Evolutionary conservation across 2,113 vertebrate genomes (phyloP).

Genomic region (Megaceryle maxima): DNA sequence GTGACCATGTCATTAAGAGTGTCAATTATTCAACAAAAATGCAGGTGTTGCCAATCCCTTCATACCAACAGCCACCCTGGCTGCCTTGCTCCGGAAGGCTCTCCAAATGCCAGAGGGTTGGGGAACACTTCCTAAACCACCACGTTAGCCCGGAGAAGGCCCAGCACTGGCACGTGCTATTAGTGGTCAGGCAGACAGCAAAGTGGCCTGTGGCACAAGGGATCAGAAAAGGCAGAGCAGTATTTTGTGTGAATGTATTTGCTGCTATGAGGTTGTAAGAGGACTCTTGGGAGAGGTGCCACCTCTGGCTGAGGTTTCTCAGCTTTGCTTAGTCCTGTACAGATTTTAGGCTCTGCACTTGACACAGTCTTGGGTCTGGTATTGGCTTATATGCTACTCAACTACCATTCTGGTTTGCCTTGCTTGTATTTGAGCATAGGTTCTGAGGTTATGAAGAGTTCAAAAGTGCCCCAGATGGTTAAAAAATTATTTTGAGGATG

Average conservation of each 20-base stretch:
- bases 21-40: rapidly evolving
- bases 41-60: neutral
- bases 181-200: neutral
- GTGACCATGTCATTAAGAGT: rapidly evolving
- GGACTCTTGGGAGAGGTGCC: neutral
- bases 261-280: neutral
- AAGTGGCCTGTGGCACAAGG: neutral
- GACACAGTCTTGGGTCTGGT: neutral
- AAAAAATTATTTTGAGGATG: constrained; percentile 1
- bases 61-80: rapidly evolving
- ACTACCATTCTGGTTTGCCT: neutral
- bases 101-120: neutral
- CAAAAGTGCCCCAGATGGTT: neutral
- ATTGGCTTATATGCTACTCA: neutral
- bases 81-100: neutral
- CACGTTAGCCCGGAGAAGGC: rapidly evolving
- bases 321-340: neutral
- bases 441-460: neutral
- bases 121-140: neutral
- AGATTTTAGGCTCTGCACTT: neutral
- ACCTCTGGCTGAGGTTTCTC: neutral
- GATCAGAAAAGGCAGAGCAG: neutral
- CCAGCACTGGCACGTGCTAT: rapidly evolving
- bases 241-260: neutral
- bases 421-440: neutral